A percentile compares a stretch with the other conserved stretches of the same genome.
These are phyloP conservation scores for Saccostrea echinata DNA, from an alignment of 1,140 invertebrate species.

Conservation along the genomic window DNA sequence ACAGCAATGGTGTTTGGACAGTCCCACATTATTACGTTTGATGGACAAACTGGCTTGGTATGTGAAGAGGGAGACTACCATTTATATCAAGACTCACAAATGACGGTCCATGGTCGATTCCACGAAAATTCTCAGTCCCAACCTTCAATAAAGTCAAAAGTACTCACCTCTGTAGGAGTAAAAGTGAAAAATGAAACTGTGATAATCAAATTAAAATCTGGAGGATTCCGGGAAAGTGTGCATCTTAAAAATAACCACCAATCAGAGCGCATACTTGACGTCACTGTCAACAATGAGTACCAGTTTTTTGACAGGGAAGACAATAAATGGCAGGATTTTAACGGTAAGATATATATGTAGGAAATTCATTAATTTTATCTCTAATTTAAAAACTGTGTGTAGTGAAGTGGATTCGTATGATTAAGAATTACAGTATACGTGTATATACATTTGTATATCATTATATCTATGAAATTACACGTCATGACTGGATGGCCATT, in stretches of 20 bases:
- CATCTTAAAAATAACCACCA: slow-evolving; percentile 3
- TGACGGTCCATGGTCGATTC: slow-evolving; percentile 69
- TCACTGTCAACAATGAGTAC: slow-evolving; percentile 62
- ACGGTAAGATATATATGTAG: slow-evolving; percentile 61
- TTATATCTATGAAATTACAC: too few species aligned
- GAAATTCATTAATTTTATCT: too few species aligned
- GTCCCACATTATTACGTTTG: slow-evolving; percentile 96
- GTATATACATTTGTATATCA: too few species aligned
- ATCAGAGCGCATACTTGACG: slow-evolving; percentile 60
- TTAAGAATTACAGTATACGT: too few species aligned
- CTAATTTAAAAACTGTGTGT: too few species aligned
- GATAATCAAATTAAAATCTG: slow-evolving; percentile 59
- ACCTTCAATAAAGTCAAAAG: background rate
- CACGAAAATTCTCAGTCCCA: background rate
- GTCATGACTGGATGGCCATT: too few species aligned
- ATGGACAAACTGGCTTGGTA: slow-evolving; percentile 93
- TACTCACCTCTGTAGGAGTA: slow-evolving; percentile 60
- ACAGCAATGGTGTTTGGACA: slow-evolving; percentile 92
- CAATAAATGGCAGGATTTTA: slow-evolving; percentile 67
- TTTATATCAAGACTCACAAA: slow-evolving; percentile 40
- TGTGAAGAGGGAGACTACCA: slow-evolving; percentile 98
- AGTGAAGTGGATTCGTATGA: too few species aligned
- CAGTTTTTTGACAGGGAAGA: slow-evolving; percentile 60
- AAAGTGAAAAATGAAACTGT: slow-evolving; percentile 53
- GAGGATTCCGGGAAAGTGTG: slow-evolving; percentile 13